A percentile compares a stretch with the other conserved stretches of the same genome.
Evolutionary conservation across 2,888 invertebrate species (phyloP).

Genomic region (Gandaritis pyraliata): DNA sequence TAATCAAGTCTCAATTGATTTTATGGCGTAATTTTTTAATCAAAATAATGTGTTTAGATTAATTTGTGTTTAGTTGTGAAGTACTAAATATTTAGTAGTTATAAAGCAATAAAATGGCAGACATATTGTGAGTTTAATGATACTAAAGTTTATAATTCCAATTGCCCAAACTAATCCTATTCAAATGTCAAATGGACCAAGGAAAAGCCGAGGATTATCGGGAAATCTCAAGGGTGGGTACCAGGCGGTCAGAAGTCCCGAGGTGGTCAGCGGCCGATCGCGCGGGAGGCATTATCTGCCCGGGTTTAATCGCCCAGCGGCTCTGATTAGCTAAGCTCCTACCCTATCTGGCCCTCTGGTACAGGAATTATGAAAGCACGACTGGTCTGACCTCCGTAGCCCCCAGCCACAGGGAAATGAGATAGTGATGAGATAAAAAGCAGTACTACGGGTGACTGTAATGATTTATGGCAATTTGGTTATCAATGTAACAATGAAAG

Average conservation of each 20-base stretch:
- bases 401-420: conserved; percentile 33
- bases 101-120: background rate
- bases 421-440: conserved; percentile 57
- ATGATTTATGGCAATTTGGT: conserved; percentile 51
- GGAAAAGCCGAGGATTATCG: conserved; percentile 59
- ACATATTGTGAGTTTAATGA: conserved; percentile 17
- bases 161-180: conserved; percentile 40
- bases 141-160: conserved; percentile 30
- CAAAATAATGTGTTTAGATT: too few species aligned
- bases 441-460: conserved; percentile 42
- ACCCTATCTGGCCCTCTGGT: conserved; percentile 70
- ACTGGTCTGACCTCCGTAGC: conserved; percentile 57
- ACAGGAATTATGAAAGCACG: conserved; percentile 75
- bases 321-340: conserved; percentile 80
- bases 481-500: conserved; percentile 43
- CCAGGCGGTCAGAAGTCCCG: conserved; percentile 66
- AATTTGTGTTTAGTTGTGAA: too few species aligned
- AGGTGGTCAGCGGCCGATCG: conserved; percentile 80
- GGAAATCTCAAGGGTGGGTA: conserved; percentile 60
- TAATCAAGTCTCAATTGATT: background rate
- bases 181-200: conserved; percentile 56
- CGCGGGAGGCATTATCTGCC: conserved; percentile 79
- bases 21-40: background rate
- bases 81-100: too few species aligned
- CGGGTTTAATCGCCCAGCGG: conserved; percentile 76